phyloP scores from a whole-genome alignment of 92 coral and sea anemone genomes.

The Paramuricea clavata region DNA sequence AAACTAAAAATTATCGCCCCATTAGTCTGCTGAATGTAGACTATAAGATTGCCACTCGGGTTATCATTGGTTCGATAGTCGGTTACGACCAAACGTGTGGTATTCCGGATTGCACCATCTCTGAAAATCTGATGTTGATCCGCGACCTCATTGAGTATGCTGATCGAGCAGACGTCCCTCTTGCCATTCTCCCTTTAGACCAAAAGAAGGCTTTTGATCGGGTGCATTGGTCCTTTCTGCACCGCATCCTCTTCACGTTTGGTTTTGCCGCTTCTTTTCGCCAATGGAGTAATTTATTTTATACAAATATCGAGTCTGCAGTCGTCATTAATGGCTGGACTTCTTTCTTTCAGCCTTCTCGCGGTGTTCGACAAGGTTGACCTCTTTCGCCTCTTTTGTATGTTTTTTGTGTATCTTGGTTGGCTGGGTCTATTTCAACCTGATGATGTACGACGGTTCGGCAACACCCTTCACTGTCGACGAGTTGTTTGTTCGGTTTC shows the following conservation, averaged over 20 bases:
- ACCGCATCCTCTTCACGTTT: not conserved
- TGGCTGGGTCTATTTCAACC: not conserved
- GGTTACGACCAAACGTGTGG: constrained; percentile 30
- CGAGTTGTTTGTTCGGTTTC: constrained; percentile 31
- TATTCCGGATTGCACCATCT: not conserved
- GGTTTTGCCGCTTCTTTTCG: constrained; percentile 24
- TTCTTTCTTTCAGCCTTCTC: not conserved
- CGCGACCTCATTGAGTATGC: not conserved
- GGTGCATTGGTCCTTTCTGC: not conserved
- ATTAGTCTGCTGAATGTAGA: constrained; percentile 38
- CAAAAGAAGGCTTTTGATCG: constrained; percentile 9
- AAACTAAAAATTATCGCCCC: constrained; percentile 29
- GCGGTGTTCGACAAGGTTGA: constrained; percentile 12
- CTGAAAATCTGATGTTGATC: not conserved
- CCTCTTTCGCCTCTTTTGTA: constrained; percentile 1
- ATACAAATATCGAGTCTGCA: not conserved
- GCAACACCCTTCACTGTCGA: not conserved
- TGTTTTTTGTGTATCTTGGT: not conserved
- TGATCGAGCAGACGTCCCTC: constrained; percentile 9
- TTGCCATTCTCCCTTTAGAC: not conserved
- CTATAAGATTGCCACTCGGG: constrained; percentile 10
- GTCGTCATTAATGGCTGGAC: not conserved
- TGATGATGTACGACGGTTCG: too few species aligned
- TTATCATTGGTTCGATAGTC: not conserved
- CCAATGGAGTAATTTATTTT: not conserved